phyloP scores from a whole-genome alignment of 2,888 invertebrate genomes.

The Cataglyphis albicans region DNA sequence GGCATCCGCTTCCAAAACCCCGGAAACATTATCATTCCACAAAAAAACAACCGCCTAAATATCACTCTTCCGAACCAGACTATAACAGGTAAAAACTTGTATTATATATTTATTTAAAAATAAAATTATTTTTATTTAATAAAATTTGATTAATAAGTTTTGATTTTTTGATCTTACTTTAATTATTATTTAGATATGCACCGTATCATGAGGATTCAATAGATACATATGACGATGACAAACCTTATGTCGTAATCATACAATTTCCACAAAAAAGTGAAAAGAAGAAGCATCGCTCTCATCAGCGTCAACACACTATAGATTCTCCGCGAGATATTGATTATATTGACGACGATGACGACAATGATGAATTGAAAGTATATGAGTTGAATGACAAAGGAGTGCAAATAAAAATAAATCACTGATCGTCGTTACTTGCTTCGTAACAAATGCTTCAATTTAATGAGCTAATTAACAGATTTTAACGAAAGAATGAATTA shows the following conservation, averaged over 20 bases:
- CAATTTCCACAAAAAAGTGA: slow-evolving; percentile 75
- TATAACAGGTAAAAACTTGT: slow-evolving; percentile 66
- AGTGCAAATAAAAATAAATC: slow-evolving; percentile 73
- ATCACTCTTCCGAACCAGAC: slow-evolving; percentile 58
- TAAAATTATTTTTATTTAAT: neutral
- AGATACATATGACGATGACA: slow-evolving; percentile 53
- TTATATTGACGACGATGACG: slow-evolving; percentile 67
- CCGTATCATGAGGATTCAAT: slow-evolving; percentile 40
- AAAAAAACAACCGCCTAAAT: slow-evolving; percentile 65
- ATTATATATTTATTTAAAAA: neutral
- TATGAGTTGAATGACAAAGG: slow-evolving; percentile 68
- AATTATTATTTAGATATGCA: slow-evolving; percentile 60
- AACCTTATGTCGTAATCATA: slow-evolving; percentile 79
- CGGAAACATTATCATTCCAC: slow-evolving; percentile 67
- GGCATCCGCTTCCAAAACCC: slow-evolving; percentile 67
- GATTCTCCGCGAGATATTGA: slow-evolving; percentile 64
- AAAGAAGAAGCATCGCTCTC: slow-evolving; percentile 45
- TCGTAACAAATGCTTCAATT: neutral
- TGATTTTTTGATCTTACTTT: neutral
- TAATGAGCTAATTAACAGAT: neutral
- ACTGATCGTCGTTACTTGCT: neutral
- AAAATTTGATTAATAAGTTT: neutral
- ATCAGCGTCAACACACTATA: slow-evolving; percentile 63
- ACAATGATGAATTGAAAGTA: slow-evolving; percentile 65
- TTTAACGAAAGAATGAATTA: neutral